Conservation (phyloP, 2,888 invertebrate species). For the Lathronympha strigana region DNA sequence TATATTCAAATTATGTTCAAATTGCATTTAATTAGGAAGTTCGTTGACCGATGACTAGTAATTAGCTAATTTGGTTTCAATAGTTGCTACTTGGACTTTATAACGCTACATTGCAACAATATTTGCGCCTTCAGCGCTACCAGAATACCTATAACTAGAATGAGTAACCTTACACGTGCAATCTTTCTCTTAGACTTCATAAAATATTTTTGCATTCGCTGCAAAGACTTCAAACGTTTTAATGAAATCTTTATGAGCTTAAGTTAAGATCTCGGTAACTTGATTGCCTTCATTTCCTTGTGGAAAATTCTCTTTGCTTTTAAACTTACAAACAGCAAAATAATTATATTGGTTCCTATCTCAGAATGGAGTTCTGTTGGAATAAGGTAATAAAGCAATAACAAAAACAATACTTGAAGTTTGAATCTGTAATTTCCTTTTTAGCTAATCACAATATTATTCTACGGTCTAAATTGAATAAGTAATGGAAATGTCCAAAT, state of each 20-base stretch:
- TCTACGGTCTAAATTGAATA: not conserved
- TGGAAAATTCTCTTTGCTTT: not conserved
- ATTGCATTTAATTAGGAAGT: conserved; percentile 64
- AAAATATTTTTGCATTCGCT: not conserved
- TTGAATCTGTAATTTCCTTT: conserved; percentile 21
- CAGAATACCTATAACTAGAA: conserved; percentile 40
- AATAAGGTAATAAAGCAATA: conserved; percentile 4
- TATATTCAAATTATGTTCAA: conserved; percentile 54
- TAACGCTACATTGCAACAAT: conserved; percentile 40
- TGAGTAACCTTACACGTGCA: conserved; percentile 33
- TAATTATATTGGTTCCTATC: conserved; percentile 9
- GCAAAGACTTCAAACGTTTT: not conserved
- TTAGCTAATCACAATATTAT: conserved; percentile 13
- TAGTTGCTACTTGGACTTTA: conserved; percentile 52
- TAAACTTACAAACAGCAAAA: conserved; percentile 6
- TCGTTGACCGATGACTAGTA: conserved; percentile 58
- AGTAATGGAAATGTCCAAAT: not conserved
- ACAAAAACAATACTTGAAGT: conserved; percentile 21
- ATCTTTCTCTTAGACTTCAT: conserved; percentile 8
- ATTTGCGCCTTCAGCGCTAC: conserved; percentile 28
- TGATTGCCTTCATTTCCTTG: conserved; percentile 10
- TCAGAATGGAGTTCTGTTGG: conserved; percentile 1
- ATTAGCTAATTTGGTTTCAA: conserved; percentile 57
- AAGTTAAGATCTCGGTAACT: not conserved
- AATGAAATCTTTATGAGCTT: not conserved